Conservation (phyloP, 1,140 invertebrate genomes). For the Philotrypesis tridentata region DNA sequence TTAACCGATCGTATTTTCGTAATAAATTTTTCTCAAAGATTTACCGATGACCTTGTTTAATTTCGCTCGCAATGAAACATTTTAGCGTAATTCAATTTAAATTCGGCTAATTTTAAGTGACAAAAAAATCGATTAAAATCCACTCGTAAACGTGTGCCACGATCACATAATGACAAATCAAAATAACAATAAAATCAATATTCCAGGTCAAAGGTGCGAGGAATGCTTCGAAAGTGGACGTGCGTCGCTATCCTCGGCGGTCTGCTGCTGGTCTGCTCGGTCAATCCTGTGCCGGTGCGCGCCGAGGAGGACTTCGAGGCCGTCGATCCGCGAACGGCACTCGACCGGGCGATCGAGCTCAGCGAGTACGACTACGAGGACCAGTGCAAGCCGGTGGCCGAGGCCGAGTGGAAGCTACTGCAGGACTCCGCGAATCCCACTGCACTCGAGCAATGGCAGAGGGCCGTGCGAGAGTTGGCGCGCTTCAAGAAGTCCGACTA, state of each 20-base stretch:
- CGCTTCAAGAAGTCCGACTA: slow-evolving; percentile 52
- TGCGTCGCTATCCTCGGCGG: slow-evolving; percentile 35
- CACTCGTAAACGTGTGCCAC: no score
- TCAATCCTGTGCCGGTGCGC: neutral
- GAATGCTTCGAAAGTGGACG: slow-evolving; percentile 46
- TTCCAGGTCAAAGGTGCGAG: slow-evolving; percentile 38
- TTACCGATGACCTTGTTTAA: no score
- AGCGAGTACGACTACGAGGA: slow-evolving; percentile 67
- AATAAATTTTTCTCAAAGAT: no score
- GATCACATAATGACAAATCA: no score
- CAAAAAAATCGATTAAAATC: no score
- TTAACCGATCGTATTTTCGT: no score
- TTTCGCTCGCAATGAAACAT: no score
- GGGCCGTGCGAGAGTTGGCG: slow-evolving; percentile 48
- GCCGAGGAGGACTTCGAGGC: neutral
- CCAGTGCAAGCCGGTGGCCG: slow-evolving; percentile 55
- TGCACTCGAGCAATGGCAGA: slow-evolving; percentile 59
- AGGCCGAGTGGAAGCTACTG: slow-evolving; percentile 64
- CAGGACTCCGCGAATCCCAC: slow-evolving; percentile 53
- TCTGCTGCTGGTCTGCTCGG: slow-evolving; percentile 29
- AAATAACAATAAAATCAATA: neutral
- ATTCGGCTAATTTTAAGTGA: no score
- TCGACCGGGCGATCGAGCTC: slow-evolving; percentile 54
- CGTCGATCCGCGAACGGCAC: neutral
- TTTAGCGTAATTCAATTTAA: no score